Percentiles rank a stretch among this genome's conserved stretches.
phyloP scores from a whole-genome alignment of 2,888 invertebrate species.

The Athalia cordata region DNA sequence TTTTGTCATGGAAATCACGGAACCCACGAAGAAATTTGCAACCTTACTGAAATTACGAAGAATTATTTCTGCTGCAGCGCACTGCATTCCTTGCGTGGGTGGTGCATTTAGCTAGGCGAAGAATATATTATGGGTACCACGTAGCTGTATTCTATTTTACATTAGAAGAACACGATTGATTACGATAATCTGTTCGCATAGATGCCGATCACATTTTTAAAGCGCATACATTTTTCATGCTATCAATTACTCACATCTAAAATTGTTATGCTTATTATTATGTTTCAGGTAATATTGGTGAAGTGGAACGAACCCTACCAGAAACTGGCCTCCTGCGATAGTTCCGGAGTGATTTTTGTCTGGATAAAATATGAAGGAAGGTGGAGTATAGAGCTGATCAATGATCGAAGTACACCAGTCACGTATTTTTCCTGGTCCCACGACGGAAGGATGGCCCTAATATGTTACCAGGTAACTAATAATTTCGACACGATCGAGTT shows the following conservation, averaged over 20 bases:
- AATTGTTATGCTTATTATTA: neutral
- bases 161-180: conserved; percentile 1
- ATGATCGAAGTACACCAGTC: conserved; percentile 97
- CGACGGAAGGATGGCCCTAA: conserved; percentile 98
- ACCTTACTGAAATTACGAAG: no score
- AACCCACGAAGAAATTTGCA: no score
- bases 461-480: conserved; percentile 90
- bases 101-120: neutral
- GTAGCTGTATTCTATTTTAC: neutral
- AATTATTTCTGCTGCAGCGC: no score
- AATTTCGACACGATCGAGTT: neutral
- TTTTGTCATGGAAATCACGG: no score
- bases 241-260: neutral
- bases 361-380: conserved; percentile 99
- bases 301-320: conserved; percentile 99
- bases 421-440: conserved; percentile 99
- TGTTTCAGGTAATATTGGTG: conserved; percentile 88
- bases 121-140: neutral
- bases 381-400: conserved; percentile 99
- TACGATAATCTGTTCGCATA: conserved; percentile 3
- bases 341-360: conserved; percentile 98
- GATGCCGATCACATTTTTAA: neutral
- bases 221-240: neutral
- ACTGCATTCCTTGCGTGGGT: conserved; percentile 14
- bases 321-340: conserved; percentile 98